Base-by-base conservation (phyloP, 2,797 vertebrate species). In the Lagodon rhomboides region DNA sequence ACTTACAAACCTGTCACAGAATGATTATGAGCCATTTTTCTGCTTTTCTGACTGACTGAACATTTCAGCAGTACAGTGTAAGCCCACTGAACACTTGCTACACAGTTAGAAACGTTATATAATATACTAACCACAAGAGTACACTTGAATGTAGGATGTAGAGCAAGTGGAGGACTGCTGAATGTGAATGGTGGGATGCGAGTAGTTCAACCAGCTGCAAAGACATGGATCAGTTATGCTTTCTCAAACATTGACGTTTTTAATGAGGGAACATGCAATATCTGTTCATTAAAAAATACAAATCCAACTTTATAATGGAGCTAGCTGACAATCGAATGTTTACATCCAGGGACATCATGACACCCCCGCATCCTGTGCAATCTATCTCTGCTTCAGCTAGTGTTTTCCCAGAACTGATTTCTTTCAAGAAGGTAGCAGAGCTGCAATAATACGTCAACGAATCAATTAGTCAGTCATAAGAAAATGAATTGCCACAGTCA, bases 1-100 rank as follows among this genome's bases (percentile, higher is more conserved):
- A 84, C 82, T 91, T 87, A 84, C 77, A 86, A 91, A 86, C 70
- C 88, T 85, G 79, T 84, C 85, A 80, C 77, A 63, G 72, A 90
- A 88, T 80, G 84, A 92, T 89, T 86, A 86, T 80, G 64, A 80
- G 74, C 77, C 55, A 72, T 81, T 88, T 85, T 83, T 77, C 47
- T 78, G 47, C 64, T 89, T 91, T 87, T 82, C 79, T 88, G 75
- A 86, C 73, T 84, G 78, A 73, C 71, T 87, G 79, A 87, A 83
- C 77, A 88, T 83, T 84, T 80, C 66, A 66, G 64, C 69, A 62
- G 77, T 25, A 70, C 68, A 73, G 44, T 72, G 25, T 58, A 60
- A 67, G 60, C 55, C 54, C 72, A 74, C 43, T 50, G 47, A 81
- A 75, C 64, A 47, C 55, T 75, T 66, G 77, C 77, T 64, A 51